Conservation (phyloP, 2,113 vertebrate genomes). For the Cephalopholis sonnerati region DNA sequence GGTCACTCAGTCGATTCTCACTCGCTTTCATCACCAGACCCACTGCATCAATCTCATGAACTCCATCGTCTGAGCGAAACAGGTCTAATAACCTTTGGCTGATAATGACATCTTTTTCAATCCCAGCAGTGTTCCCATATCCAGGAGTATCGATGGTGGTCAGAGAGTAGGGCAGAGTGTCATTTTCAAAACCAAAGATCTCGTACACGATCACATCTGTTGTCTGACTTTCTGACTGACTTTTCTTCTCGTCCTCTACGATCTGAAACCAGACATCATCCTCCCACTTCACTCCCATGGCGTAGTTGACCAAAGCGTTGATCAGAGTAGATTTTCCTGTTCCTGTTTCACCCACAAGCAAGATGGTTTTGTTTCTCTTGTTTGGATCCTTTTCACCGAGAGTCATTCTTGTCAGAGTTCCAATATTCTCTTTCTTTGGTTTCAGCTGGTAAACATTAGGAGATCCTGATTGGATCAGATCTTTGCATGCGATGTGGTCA, state of each 20-base stretch:
- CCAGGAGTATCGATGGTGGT: background rate
- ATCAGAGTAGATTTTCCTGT: conserved; percentile 42
- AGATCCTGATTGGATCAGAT: background rate
- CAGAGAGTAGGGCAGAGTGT: background rate
- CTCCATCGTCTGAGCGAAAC: too few relatives aligned
- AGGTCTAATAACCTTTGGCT: too few relatives aligned
- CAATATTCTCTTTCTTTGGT: background rate
- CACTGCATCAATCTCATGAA: too few relatives aligned
- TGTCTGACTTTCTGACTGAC: too few relatives aligned
- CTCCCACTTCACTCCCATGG: background rate
- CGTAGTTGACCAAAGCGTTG: conserved; percentile 12
- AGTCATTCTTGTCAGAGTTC: background rate
- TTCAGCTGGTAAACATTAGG: background rate
- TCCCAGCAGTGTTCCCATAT: background rate
- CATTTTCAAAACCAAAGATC: background rate
- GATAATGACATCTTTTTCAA: background rate
- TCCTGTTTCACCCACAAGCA: conserved; percentile 39
- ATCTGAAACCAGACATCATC: conserved; percentile 17
- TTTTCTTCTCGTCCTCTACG: background rate
- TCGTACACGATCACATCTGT: background rate
- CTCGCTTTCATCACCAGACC: too few relatives aligned
- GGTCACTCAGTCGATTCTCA: too few relatives aligned
- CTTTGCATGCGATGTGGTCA: background rate
- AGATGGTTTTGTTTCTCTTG: conserved; percentile 20
- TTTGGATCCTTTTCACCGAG: background rate